phyloP scores from a whole-genome alignment of 92 coral and sea anemone genomes.

The Actinernus sp. region DNA sequence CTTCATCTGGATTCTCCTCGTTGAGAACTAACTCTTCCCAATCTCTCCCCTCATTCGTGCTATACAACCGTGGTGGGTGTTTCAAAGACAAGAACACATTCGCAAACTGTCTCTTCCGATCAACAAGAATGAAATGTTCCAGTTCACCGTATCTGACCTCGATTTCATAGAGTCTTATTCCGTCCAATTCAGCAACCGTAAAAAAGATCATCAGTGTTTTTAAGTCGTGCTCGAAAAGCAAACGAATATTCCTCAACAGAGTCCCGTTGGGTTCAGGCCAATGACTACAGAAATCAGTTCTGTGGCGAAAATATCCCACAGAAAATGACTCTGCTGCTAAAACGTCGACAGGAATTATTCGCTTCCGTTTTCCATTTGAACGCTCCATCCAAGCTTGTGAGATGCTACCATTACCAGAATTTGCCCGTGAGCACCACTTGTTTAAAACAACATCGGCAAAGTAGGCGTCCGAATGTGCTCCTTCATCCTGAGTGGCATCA shows the following conservation, averaged over 20 bases:
- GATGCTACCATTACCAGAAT: not conserved
- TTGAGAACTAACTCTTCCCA: conserved; percentile 8
- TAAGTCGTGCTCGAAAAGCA: conserved; percentile 89
- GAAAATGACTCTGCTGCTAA: conserved; percentile 60
- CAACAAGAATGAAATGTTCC: conserved; percentile 69
- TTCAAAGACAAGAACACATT: conserved; percentile 40
- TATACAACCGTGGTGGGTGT: conserved; percentile 69
- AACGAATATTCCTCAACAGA: conserved; percentile 40
- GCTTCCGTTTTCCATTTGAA: conserved; percentile 17
- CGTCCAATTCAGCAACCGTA: conserved; percentile 22
- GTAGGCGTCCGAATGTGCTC: conserved; percentile 17
- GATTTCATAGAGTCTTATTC: conserved; percentile 22
- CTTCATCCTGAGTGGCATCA: conserved; percentile 14
- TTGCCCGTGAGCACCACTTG: conserved; percentile 75
- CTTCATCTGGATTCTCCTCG: not conserved
- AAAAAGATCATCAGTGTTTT: conserved; percentile 64
- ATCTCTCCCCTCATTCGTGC: conserved; percentile 2
- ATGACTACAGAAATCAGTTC: conserved; percentile 63
- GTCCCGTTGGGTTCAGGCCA: conserved; percentile 68
- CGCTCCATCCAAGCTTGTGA: conserved; percentile 72
- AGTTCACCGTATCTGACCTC: conserved; percentile 84
- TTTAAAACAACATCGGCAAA: conserved; percentile 53
- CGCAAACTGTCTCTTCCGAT: conserved; percentile 18
- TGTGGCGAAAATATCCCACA: conserved; percentile 81
- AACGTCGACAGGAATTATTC: conserved; percentile 59